Conservation (phyloP, 35 echinoderm and acorn worm species). For the Patiria miniata region DNA sequence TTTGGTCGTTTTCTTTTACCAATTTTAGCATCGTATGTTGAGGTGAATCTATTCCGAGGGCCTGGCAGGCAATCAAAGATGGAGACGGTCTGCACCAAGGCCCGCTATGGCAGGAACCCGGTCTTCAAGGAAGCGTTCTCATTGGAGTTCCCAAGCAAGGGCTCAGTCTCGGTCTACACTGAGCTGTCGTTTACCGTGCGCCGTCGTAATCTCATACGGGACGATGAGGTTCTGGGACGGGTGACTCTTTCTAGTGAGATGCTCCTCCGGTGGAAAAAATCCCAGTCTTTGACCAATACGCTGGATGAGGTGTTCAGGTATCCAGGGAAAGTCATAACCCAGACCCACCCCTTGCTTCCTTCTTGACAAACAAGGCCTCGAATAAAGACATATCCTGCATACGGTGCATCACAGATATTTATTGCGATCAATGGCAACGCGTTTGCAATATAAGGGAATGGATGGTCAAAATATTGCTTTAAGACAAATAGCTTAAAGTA, state of each 20-base stretch:
- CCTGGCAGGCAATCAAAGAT: not conserved
- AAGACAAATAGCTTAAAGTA: too few species aligned
- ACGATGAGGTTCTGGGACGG: not conserved
- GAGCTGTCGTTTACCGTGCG: slow-evolving; percentile 6
- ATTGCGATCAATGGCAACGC: too few species aligned
- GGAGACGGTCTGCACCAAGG: not conserved
- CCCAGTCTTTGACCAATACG: not conserved
- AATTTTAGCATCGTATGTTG: not conserved
- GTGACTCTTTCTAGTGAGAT: slow-evolving; percentile 9
- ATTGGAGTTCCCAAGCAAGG: not conserved
- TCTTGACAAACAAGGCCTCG: too few species aligned
- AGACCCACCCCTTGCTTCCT: too few species aligned
- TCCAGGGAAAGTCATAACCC: slow-evolving; percentile 13
- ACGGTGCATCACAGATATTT: too few species aligned
- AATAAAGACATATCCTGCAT: too few species aligned
- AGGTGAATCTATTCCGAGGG: not conserved
- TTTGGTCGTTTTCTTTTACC: not conserved
- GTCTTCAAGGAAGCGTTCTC: not conserved
- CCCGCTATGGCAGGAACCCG: not conserved
- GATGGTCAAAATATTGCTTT: too few species aligned
- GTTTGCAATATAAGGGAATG: too few species aligned
- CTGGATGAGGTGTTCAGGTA: not conserved
- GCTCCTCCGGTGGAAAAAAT: slow-evolving; percentile 7
- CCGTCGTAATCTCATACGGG: not conserved
- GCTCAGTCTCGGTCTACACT: not conserved